Conservation (phyloP, 2,797 vertebrate species). For the Arctocebus calabarensis region DNA sequence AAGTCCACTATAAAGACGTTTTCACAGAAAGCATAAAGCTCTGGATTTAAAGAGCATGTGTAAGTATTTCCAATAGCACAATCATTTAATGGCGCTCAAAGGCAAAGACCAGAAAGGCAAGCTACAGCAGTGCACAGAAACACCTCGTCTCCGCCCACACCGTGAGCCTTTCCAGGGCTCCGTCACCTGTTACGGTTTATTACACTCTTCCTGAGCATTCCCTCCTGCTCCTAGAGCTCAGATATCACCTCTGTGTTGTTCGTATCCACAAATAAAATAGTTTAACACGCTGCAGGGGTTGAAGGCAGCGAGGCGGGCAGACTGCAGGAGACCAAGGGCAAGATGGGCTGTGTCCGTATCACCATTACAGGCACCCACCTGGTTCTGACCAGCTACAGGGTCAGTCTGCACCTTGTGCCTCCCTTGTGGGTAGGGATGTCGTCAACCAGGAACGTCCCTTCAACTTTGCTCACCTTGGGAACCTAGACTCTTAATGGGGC, state of each 20-base stretch:
- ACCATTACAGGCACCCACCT: neutral
- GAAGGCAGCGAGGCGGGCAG: neutral
- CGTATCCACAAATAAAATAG: neutral
- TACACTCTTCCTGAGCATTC: neutral
- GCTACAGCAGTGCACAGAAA: neutral
- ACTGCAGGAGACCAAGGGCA: neutral
- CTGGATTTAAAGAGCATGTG: neutral
- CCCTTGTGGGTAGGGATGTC: neutral
- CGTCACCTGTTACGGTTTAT: conserved; percentile 4
- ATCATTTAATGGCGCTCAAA: conserved; percentile 36
- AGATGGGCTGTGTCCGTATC: neutral
- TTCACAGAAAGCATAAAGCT: neutral
- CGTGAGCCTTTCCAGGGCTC: neutral
- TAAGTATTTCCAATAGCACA: conserved; percentile 25
- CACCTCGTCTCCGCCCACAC: neutral
- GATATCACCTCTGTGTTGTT: neutral
- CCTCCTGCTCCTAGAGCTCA: neutral
- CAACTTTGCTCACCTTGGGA: neutral
- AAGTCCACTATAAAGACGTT: neutral
- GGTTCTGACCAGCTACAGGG: neutral
- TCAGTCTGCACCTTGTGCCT: neutral
- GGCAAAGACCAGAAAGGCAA: neutral
- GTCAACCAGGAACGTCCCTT: neutral
- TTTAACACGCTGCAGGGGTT: neutral
- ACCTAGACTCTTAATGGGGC: neutral